Percentiles rank a stretch among this genome's conserved stretches.
Evolutionary conservation across 2,113 vertebrate genomes (phyloP).

Genomic region (Rutilus rutilus): DNA sequence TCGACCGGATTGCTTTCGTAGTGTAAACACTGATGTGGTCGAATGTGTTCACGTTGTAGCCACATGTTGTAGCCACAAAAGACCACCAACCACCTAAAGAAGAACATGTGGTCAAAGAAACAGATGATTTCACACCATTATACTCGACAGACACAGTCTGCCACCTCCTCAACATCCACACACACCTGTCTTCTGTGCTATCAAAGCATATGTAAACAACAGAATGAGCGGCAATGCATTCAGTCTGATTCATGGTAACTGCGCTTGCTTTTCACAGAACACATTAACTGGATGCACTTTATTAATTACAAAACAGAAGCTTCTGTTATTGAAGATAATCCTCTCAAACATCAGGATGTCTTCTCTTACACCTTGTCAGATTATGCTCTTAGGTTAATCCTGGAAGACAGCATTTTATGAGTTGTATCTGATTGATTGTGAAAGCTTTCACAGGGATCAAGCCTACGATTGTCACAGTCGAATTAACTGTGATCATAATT

Average conservation of each 20-base stretch:
- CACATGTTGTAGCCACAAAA: too few relatives aligned
- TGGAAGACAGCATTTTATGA: conserved; percentile 10
- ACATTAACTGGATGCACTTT: conserved; percentile 7
- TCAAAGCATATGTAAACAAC: background rate
- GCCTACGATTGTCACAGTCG: background rate
- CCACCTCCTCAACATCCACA: conserved; percentile 11
- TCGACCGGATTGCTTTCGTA: too few relatives aligned
- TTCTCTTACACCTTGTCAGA: conserved; percentile 38
- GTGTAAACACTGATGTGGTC: too few relatives aligned
- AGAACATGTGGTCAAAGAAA: too few relatives aligned
- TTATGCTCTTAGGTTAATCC: conserved; percentile 32
- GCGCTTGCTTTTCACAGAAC: background rate
- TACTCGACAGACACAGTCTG: background rate
- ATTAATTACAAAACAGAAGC: background rate
- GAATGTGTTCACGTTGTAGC: too few relatives aligned
- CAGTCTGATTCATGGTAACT: background rate
- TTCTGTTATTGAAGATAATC: conserved; percentile 19
- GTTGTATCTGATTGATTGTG: conserved; percentile 27
- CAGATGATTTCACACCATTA: background rate
- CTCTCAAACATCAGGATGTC: conserved; percentile 7
- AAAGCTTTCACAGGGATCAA: conserved; percentile 36
- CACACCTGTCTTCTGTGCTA: background rate
- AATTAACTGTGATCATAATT: background rate
- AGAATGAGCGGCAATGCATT: background rate
- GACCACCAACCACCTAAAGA: background rate